phyloP scores from a whole-genome alignment of 2,797 vertebrate genomes.

The Manis pentadactyla region DNA sequence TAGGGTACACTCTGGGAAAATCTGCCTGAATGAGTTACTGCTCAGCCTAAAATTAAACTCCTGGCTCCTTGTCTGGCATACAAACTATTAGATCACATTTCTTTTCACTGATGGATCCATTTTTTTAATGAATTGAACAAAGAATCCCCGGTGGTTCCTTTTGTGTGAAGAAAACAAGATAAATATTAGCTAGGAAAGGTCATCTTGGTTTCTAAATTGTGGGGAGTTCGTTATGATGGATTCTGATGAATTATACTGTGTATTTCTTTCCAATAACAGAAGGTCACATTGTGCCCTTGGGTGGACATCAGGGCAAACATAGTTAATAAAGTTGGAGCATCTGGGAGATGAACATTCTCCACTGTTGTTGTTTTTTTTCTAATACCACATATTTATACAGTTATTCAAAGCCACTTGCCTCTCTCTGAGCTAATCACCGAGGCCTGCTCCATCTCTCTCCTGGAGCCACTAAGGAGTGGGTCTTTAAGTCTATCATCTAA shows the following conservation, averaged over 20 bases:
- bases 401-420: conserved; percentile 17
- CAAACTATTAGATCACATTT: neutral
- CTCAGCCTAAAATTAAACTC: conserved; percentile 22
- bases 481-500: neutral
- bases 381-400: neutral
- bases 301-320: conserved; percentile 87
- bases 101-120: conserved; percentile 33
- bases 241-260: conserved; percentile 73
- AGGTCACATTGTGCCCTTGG: conserved; percentile 89
- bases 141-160: conserved; percentile 71
- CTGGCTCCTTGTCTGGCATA: neutral
- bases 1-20: neutral
- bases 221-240: conserved; percentile 70
- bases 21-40: neutral
- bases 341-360: conserved; percentile 59
- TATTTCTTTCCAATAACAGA: conserved; percentile 75
- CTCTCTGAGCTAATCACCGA: neutral
- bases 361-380: neutral
- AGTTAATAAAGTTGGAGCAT: conserved; percentile 90
- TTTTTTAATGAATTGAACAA: conserved; percentile 70
- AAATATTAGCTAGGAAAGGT: conserved; percentile 76
- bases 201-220: conserved; percentile 33
- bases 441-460: neutral
- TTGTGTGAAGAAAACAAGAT: conserved; percentile 68
- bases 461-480: neutral